Evolutionary conservation across 2,888 invertebrate species (phyloP), one percentile per base, ranked within the genome.

Genomic region (Cosmia trapezina): DNA sequence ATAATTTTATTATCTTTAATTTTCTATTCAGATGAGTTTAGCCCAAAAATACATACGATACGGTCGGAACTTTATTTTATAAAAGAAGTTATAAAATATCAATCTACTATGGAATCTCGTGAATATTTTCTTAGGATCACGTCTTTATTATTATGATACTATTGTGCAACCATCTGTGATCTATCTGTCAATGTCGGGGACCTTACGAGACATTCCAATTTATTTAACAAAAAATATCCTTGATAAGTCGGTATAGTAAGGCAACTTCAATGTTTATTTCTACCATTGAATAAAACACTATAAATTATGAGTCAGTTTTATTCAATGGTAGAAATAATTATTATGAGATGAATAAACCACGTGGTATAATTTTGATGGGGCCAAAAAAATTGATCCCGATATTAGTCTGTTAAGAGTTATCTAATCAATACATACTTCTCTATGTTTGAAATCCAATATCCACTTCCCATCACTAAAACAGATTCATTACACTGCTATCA

Each of bases 81-180:
- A 63, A 61, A 69, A 28, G 28, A 51, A 64, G 47, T 62, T 76
- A 73, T 67, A 76, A 76, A 78, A 78, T 72, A 69, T 77, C 70
- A 76, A 57, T 67, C 70, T 63, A 65, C 68, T 70, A 33, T 63
- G 47, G 73, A 78, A 82, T 83, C 69, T 73, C 1, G 64, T 82
- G 71, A 61, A 79, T 94, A 89, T 94, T 93, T 93, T 94, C 89
- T 92, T 94, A 93, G 93, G 94, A 93, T 87, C 85, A 56, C 67
- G 82, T 81, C 90, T 85, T 89, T 89, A 87, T 89, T 90, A 91
- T 91, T 88, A 91, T 87, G 89, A 89, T 86, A 87, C 91, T 83
- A 92, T 94, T 95, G 94, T 94, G 92, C 92, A 93, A 92, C 92
- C 93, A 91, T 89, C 92, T 93, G 92, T 88, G 86, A 78, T 93